A percentile compares a stretch with the other conserved stretches of the same genome.
phyloP scores from a whole-genome alignment of 1,140 invertebrate species.

The Drosophila ambigua region DNA sequence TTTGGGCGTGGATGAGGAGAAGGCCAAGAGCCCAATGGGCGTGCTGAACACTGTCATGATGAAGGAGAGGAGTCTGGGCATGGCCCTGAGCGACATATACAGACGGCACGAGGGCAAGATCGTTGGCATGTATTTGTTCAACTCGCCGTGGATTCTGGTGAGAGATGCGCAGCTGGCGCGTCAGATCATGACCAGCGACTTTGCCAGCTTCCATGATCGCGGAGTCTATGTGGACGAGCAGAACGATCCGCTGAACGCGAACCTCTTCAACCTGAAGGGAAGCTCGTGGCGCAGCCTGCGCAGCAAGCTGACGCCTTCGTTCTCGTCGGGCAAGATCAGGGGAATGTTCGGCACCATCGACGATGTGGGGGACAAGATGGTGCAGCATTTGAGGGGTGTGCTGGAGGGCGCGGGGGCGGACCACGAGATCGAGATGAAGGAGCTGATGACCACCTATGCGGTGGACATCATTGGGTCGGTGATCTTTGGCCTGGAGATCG shows the following conservation, averaged over 20 bases:
- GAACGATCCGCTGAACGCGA: conserved; percentile 74
- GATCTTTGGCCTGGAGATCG: conserved; percentile 83
- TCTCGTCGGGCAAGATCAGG: conserved; percentile 86
- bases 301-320: conserved; percentile 85
- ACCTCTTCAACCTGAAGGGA: conserved; percentile 84
- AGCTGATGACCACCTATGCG: conserved; percentile 68
- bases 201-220: conserved; percentile 83
- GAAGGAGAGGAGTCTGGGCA: conserved; percentile 47
- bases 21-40: conserved; percentile 64
- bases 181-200: conserved; percentile 84
- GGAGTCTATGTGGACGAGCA: conserved; percentile 79
- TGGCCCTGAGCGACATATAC: conserved; percentile 62
- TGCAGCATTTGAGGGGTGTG: conserved; percentile 56
- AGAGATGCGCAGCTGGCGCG: conserved; percentile 84
- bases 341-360: conserved; percentile 85
- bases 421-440: conserved; percentile 61
- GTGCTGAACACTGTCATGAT: conserved; percentile 44
- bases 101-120: conserved; percentile 38
- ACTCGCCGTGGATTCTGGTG: conserved; percentile 79
- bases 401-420: conserved; percentile 25
- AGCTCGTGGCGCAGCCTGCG: conserved; percentile 85
- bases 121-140: conserved; percentile 72
- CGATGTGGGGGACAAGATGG: conserved; percentile 81
- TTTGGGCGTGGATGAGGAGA: conserved; percentile 55
- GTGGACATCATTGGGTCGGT: conserved; percentile 84